Conservation (phyloP, 2,797 vertebrate genomes). For the Kryptolebias ocellatus region DNA sequence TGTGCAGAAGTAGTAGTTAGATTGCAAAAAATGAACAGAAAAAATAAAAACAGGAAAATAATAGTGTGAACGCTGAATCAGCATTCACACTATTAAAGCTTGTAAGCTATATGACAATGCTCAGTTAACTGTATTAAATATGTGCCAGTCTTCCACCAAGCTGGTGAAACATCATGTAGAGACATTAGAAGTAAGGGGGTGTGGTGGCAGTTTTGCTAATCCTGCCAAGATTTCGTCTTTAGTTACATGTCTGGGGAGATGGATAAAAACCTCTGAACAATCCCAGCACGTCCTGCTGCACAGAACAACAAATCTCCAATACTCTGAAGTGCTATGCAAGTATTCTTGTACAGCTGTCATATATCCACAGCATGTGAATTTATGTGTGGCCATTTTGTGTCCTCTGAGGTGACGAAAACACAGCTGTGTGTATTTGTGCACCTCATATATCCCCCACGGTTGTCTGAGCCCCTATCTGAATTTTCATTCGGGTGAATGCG, state of each 20-base stretch:
- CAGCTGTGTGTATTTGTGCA: neutral
- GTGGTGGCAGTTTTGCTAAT: constrained; percentile 20
- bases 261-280: constrained; percentile 40
- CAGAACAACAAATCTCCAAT: constrained; percentile 29
- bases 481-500: constrained; percentile 50
- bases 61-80: no score
- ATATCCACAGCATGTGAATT: constrained; percentile 11
- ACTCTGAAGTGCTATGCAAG: neutral
- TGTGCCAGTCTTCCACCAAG: neutral
- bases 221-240: constrained; percentile 29
- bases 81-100: neutral
- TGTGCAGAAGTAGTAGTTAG: no score
- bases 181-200: neutral
- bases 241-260: constrained; percentile 36
- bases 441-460: constrained; percentile 31
- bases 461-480: constrained; percentile 38
- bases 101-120: neutral
- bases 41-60: no score
- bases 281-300: constrained; percentile 39
- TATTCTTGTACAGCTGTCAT: constrained; percentile 15
- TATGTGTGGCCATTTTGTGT: neutral
- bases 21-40: no score
- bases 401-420: constrained; percentile 7
- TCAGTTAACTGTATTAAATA: neutral
- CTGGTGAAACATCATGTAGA: constrained; percentile 4